phyloP scores from a whole-genome alignment of 2,113 vertebrate species.

The Bufo bufo region DNA sequence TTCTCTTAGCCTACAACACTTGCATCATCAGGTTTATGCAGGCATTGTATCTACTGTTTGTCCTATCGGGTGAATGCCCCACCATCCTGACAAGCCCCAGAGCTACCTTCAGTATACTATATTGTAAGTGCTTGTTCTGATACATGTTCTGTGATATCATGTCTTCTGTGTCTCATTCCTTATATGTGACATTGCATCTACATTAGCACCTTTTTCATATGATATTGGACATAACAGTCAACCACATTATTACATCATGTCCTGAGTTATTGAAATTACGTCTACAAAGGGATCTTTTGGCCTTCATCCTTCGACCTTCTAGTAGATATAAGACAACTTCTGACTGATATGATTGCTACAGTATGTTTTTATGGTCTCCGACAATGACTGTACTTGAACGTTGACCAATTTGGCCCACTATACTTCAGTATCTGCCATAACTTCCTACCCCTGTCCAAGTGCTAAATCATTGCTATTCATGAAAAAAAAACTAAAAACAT shows the following conservation, averaged over 20 bases:
- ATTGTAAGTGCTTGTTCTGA: background rate
- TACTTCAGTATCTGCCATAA: background rate
- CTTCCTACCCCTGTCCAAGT: background rate
- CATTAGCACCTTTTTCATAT: background rate
- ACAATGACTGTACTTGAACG: too few species aligned
- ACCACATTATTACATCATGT: background rate
- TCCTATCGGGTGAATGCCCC: background rate
- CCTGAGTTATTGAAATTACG: background rate
- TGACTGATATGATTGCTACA: background rate
- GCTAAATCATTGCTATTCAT: slow-evolving; percentile 13
- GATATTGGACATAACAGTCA: background rate
- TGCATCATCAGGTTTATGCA: too few species aligned
- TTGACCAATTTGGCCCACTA: background rate
- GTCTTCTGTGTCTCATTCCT: background rate
- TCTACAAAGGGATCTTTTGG: background rate
- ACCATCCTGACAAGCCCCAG: background rate
- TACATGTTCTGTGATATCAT: background rate
- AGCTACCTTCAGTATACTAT: background rate
- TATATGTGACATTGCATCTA: background rate
- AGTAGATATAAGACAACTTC: background rate
- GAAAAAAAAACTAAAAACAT: background rate
- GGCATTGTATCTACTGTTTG: background rate
- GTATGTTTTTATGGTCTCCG: background rate
- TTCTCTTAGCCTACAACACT: too few species aligned
- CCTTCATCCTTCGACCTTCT: background rate